Conservation (phyloP, 23 tunicate genomes). For the Oikopleura vanhoeffeni region DNA sequence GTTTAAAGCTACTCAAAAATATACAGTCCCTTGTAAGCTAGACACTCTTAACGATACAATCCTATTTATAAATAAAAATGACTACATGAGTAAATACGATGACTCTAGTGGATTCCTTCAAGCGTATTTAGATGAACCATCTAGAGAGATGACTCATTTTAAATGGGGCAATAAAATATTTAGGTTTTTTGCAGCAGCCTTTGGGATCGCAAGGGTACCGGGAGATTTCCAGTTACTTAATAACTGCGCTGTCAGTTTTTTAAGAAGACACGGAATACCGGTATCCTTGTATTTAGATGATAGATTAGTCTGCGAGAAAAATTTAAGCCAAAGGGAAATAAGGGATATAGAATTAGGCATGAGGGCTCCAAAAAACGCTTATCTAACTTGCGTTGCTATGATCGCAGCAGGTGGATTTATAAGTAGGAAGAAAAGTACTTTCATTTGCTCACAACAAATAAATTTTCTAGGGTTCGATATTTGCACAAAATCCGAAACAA, state of each 20-base stretch:
- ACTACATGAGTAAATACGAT: neutral
- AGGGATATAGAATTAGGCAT: neutral
- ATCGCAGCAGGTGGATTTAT: neutral
- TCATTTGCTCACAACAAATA: neutral
- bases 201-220: neutral
- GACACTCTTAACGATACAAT: neutral
- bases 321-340: neutral
- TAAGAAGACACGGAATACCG: neutral
- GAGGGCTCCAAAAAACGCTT: neutral
- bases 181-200: neutral
- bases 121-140: neutral
- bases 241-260: neutral
- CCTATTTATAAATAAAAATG: neutral
- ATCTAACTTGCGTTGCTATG: neutral
- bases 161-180: neutral
- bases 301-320: neutral
- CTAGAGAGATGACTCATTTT: neutral
- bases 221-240: neutral
- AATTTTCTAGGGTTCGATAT: neutral
- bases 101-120: neutral
- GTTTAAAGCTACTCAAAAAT: neutral
- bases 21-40: neutral
- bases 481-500: neutral
- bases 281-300: neutral
- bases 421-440: neutral